Evolutionary conservation across 2,113 vertebrate species (phyloP).

Genomic region (sheep (Ovis aries)): ARS-UI_Ramb_v3.0 NC_056056.1:127080501-127081000

Average conservation of each 20-base stretch:
- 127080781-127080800: neutral
- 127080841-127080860: neutral
- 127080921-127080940: neutral
- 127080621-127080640: neutral
- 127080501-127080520: neutral
- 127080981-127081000: neutral
- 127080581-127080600: neutral
- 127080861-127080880: neutral
- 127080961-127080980: neutral
- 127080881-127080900: neutral
- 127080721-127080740: neutral
- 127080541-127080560: neutral
- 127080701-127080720: neutral
- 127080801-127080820: neutral
- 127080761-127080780: neutral
- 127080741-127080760: neutral
- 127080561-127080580: neutral
- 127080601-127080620: neutral
- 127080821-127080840: neutral
- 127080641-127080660: neutral
- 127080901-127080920: neutral
- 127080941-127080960: neutral
- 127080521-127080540: neutral
- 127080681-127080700: neutral
- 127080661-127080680: neutral